Conservation (phyloP, 2,888 invertebrate genomes). For the Synanthedon myopaeformis region DNA sequence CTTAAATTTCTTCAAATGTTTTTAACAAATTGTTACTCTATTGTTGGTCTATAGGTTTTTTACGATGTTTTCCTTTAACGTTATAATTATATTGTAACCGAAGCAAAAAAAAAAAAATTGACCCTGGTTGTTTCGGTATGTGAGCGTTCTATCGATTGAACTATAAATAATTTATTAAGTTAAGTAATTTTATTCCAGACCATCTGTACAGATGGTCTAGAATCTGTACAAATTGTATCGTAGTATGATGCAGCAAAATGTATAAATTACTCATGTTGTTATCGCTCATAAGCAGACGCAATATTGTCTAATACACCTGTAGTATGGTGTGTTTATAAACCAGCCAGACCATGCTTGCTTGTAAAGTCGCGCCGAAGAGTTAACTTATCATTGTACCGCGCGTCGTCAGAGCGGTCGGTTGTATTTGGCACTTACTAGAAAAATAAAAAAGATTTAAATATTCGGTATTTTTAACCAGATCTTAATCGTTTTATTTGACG, state of each 20-base stretch:
- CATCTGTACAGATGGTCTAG: no score
- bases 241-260: not conserved
- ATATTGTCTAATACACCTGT: not conserved
- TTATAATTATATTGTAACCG: no score
- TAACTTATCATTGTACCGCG: constrained; percentile 39
- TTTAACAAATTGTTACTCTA: no score
- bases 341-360: not conserved
- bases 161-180: no score
- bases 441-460: not conserved
- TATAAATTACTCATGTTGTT: not conserved
- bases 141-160: no score
- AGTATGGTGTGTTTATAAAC: not conserved
- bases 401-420: constrained; percentile 20
- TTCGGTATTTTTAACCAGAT: not conserved
- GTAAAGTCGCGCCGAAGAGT: not conserved
- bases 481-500: not conserved
- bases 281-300: not conserved
- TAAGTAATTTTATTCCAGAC: no score
- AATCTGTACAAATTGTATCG: no score
- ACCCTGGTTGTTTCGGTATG: no score
- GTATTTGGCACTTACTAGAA: not conserved
- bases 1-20: no score
- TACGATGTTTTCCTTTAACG: no score
- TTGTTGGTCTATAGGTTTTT: no score
- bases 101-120: no score